Evolutionary conservation across 2,113 vertebrate species (phyloP).

Genomic region (Spea bombifrons): DNA sequence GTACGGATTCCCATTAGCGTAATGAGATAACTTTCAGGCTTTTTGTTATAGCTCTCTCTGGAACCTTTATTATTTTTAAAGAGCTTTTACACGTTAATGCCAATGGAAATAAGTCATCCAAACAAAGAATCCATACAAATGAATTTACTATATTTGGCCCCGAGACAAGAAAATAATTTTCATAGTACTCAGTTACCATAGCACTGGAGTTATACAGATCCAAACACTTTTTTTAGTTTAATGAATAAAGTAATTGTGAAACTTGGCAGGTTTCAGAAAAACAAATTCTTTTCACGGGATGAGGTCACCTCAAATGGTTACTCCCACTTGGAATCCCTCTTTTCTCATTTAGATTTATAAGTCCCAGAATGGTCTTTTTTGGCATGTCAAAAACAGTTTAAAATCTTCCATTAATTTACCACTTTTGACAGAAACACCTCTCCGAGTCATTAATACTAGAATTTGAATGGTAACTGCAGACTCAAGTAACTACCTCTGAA

Average conservation of each 20-base stretch:
- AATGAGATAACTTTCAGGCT: constrained; percentile 25
- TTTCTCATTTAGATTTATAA: not conserved
- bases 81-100: not conserved
- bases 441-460: not conserved
- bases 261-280: not conserved
- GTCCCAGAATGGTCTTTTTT: constrained; percentile 1
- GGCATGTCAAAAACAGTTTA: not conserved
- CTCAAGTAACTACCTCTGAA: too few relatives aligned
- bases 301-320: constrained; percentile 32
- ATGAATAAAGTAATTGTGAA: constrained; percentile 12
- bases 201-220: constrained; percentile 3
- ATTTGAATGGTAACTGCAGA: too few relatives aligned
- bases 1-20: constrained; percentile 23
- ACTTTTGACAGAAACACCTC: not conserved
- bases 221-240: constrained; percentile 19
- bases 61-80: constrained; percentile 3
- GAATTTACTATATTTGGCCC: constrained; percentile 22
- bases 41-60: constrained; percentile 2
- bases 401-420: constrained; percentile 1
- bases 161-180: not conserved
- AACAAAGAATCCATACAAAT: constrained; percentile 24
- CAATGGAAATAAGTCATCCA: constrained; percentile 17
- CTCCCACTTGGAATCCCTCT: constrained; percentile 8
- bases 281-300: constrained; percentile 3
- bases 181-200: constrained; percentile 18